These are phyloP conservation scores for Drosophila truncata DNA, from an alignment of 1,140 invertebrate genomes.

Conservation along the genomic window DNA sequence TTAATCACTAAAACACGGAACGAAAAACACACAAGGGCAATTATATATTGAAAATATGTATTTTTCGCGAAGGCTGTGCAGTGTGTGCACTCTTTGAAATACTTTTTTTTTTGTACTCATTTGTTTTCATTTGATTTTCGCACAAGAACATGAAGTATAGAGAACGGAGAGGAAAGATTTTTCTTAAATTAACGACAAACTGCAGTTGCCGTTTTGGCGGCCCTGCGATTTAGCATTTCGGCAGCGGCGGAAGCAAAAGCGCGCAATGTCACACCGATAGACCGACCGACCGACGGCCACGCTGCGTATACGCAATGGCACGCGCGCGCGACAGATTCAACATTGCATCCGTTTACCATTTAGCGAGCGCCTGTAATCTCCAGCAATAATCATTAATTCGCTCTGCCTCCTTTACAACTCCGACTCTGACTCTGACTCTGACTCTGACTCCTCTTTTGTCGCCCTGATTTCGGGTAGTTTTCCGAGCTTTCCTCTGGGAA, in stretches of 20 bases:
- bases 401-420: conserved; percentile 13
- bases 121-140: conserved; percentile 36
- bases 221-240: conserved; percentile 35
- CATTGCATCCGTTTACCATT: conserved; percentile 57
- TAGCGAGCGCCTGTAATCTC: conserved; percentile 51
- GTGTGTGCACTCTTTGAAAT: conserved; percentile 26
- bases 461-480: background rate
- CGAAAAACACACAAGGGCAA: conserved; percentile 49
- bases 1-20: conserved; percentile 43
- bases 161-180: conserved; percentile 15
- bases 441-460: background rate
- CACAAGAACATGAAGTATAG: conserved; percentile 22
- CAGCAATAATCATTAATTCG: conserved; percentile 64
- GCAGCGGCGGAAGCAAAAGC: conserved; percentile 45
- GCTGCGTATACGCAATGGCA: conserved; percentile 80
- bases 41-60: conserved; percentile 45
- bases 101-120: conserved; percentile 3
- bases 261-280: conserved; percentile 26
- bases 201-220: conserved; percentile 38
- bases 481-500: conserved; percentile 10
- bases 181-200: conserved; percentile 41
- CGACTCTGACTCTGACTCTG: conserved; percentile 1
- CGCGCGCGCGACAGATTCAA: conserved; percentile 57
- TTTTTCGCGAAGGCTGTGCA: conserved; percentile 49
- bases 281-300: conserved; percentile 32